Base-by-base conservation (phyloP, 2,113 vertebrate genomes). In the Micromys minutus region DNA sequence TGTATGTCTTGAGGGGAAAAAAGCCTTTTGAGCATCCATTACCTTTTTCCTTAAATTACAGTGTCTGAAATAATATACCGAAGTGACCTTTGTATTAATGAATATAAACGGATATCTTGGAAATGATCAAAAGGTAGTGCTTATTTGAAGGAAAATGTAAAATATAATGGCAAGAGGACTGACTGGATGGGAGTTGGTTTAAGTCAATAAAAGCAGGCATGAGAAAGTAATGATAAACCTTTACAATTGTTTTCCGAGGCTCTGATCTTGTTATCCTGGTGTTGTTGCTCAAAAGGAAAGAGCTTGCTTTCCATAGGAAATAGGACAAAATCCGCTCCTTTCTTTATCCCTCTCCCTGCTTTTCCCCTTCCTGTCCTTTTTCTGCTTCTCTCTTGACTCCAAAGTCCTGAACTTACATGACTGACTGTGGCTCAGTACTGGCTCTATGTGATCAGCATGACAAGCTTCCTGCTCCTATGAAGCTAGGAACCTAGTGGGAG, bases 101-200 rank as follows among this genome's bases (percentile, higher is more conserved):
- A 61, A 79, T 93, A 21, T 72, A 17, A 86, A 50, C 17, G 94
- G 50, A 42, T 65, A 50, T 45, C 22, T 59, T 94, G 36, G 94
- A 61, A 94, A 65, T 95, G 19, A 45, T 90, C 76, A 85, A 90
- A n/a, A 93, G 89, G 19, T 89, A 94, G 91, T 84, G n/a, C 57
- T 79, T 79, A 71, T 83, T 42, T 87, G 47, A 77, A 10, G 34
- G 31, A 92, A 94, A 92, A 79, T 34, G 39, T 83, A 29, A 93
- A 87, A 79, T 69, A 57, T 57, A 89, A 83, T 72, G 59, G 85
- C 22, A 86, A 42, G n/a, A 10, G 0, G 87, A 61, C 19, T 47
- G 87, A 61, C 19, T 47, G 1, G 67, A 24, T 1, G 34, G 42
- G 93, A 24, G 22, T 85, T 94, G 36, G 34, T 63, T 77, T 52